phyloP scores from a whole-genome alignment of 2,888 invertebrate genomes.

The Acronicta alni region DNA sequence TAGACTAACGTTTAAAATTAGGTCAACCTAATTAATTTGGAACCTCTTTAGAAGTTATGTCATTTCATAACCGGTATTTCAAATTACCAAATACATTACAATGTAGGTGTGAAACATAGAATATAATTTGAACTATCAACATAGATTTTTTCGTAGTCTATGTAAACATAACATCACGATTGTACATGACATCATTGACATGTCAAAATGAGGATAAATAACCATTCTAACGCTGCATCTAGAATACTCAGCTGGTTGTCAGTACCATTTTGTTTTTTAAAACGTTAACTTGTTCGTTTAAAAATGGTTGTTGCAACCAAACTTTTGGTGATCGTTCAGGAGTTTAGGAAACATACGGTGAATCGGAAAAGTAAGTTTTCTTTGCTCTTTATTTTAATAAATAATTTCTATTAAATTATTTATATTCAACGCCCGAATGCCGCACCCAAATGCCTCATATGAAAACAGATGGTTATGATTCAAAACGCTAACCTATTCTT shows the following conservation, averaged over 20 bases:
- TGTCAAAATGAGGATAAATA: constrained; percentile 66
- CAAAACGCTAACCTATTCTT: too few species aligned
- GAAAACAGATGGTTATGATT: too few species aligned
- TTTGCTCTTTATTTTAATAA: background rate
- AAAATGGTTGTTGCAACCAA: constrained; percentile 65
- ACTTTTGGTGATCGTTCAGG: constrained; percentile 65
- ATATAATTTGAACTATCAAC: constrained; percentile 54
- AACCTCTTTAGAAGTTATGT: background rate
- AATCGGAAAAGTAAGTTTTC: constrained; percentile 67
- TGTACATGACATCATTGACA: constrained; percentile 70
- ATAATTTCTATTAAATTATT: too few species aligned
- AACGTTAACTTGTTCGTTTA: constrained; percentile 45
- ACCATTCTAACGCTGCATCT: constrained; percentile 47
- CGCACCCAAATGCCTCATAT: too few species aligned
- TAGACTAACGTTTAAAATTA: too few species aligned
- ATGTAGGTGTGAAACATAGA: constrained; percentile 40
- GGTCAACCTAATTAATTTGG: background rate
- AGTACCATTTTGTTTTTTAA: constrained; percentile 56
- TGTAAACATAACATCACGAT: constrained; percentile 60
- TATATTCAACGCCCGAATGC: too few species aligned
- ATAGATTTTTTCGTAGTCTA: constrained; percentile 56
- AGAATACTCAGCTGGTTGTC: constrained; percentile 40
- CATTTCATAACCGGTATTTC: constrained; percentile 9
- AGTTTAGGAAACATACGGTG: constrained; percentile 52
- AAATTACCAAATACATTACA: constrained; percentile 34